Evolutionary conservation across 2,113 vertebrate genomes (phyloP).

Genomic region (Corythornis madagascariensis): DNA sequence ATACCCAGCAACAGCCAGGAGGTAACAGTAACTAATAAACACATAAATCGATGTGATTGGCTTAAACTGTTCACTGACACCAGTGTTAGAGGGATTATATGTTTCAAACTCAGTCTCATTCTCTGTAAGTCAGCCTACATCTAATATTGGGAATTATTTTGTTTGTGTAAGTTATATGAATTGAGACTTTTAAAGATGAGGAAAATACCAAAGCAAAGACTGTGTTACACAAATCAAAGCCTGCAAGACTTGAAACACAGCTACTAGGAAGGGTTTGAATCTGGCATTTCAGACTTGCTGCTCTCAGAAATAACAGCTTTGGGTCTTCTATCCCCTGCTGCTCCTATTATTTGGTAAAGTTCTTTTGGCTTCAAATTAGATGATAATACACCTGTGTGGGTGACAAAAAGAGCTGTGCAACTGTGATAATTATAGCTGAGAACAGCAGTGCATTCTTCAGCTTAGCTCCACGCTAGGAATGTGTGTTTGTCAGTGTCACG

Average conservation of each 20-base stretch:
- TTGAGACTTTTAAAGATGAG: not conserved
- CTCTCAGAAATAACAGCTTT: not conserved
- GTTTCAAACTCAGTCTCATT: not conserved
- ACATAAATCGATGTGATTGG: not conserved
- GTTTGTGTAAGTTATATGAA: not conserved
- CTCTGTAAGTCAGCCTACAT: not conserved
- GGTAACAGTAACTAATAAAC: not conserved
- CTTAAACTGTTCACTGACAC: not conserved
- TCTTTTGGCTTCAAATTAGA: not conserved
- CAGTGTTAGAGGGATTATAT: not conserved
- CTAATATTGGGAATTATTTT: not conserved
- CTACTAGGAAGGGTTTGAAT: not conserved
- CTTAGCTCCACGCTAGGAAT: not conserved
- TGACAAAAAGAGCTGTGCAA: not conserved
- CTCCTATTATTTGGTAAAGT: not conserved
- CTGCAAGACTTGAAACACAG: not conserved
- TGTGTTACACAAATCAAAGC: not conserved
- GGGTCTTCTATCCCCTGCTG: not conserved
- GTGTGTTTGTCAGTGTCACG: conserved; percentile 17
- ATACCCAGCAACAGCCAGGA: not conserved
- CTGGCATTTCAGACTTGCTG: not conserved
- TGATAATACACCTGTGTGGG: conserved; percentile 19
- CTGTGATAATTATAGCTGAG: conserved; percentile 25
- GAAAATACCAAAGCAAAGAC: not conserved
- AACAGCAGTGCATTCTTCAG: not conserved